Evolutionary conservation across 2,888 invertebrate genomes (phyloP), one percentile per base, ranked within the genome.

Genomic region (Macaria notata): DNA sequence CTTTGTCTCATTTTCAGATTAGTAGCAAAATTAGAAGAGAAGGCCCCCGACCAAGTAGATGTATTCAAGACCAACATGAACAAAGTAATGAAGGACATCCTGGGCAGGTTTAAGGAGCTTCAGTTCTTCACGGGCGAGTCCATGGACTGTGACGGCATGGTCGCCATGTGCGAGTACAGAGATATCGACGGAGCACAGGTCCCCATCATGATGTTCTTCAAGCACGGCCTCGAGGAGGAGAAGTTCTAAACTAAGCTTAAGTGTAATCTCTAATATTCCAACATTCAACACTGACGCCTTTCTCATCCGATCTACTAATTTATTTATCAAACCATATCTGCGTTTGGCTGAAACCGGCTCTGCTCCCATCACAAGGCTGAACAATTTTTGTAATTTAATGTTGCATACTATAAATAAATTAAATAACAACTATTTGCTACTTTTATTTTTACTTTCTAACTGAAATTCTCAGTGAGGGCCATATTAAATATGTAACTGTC

Each of bases 161-260:
- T 99, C n/a, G 97, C 95, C 62, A 93, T 99, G 82, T 93, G 97
- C 89, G 98, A 98, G 85, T 99, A 98, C 88, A 95, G 98, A 82
- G 98, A 98, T 62, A 94, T 97, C 60, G 94, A 97, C 71, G 97
- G 96, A 50, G 93, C 94, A 3, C 95, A 95, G 68, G 93, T 95
- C 51, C 98, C 99, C 50, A 95, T 98, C 71, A 93, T 99, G 84
- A 97, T 98, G 96, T 98, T 98, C 92, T 98, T 98, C 92, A 98
- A 98, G 90, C 98, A 98, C 75, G 99, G 98, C 64, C 94, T 99
- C 63, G 94, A 95, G 56, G 98, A 98, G 86, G 98, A 99, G 92
- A 99, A 99, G 92, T 97, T 96, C 92, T 98, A 97, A 89, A 96
- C 92, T 98, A 97, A 89, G 56, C 57, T 68, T 73, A 86, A 81